Conservation (phyloP, 1,140 invertebrate genomes). For the Lordiphosa stackelbergi region DNA sequence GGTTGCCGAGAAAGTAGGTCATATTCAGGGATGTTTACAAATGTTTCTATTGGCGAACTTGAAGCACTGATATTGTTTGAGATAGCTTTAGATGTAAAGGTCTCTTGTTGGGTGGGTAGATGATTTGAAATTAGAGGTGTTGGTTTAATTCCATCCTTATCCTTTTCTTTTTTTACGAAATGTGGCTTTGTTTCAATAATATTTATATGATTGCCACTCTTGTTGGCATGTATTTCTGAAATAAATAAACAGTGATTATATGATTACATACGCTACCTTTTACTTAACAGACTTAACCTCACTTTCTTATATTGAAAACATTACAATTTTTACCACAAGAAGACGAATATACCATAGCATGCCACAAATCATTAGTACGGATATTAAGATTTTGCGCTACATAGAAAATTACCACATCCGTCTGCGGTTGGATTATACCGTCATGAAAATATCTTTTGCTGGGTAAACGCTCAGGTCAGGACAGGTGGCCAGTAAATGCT, state of each 20-base stretch:
- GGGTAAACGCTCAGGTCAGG: too few species aligned
- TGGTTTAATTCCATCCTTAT: conserved; percentile 50
- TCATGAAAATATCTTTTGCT: too few species aligned
- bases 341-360: too few species aligned
- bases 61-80: conserved; percentile 18
- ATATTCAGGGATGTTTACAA: conserved; percentile 83
- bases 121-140: conserved; percentile 41
- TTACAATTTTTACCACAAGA: too few species aligned
- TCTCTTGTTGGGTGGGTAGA: conserved; percentile 22
- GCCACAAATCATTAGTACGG: too few species aligned
- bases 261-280: background rate
- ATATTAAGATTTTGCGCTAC: too few species aligned
- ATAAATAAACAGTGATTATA: background rate
- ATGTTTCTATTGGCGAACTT: conserved; percentile 50
- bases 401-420: too few species aligned
- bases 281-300: too few species aligned
- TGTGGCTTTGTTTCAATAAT: conserved; percentile 61
- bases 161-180: conserved; percentile 25
- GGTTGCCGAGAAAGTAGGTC: conserved; percentile 89
- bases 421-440: too few species aligned
- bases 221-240: conserved; percentile 34
- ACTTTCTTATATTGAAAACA: too few species aligned
- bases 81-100: conserved; percentile 24
- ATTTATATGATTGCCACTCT: conserved; percentile 38
- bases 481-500: too few species aligned